A percentile compares a stretch with the other conserved stretches of the same genome.
Evolutionary conservation across 2,888 invertebrate species (phyloP).

Genomic region (Conchocele bisecta): DNA sequence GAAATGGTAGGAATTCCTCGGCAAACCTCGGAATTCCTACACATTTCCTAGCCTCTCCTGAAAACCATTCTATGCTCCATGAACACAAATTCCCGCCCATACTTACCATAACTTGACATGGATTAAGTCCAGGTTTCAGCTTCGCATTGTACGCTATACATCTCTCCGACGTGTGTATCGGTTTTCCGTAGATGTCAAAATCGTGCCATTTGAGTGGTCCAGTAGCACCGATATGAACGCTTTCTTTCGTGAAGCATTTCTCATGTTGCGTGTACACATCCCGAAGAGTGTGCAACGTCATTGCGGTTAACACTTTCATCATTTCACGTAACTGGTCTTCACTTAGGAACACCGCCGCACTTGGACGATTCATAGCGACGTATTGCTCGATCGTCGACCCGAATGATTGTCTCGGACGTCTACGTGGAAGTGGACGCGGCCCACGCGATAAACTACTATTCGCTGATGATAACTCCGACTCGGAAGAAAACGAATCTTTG

Average conservation of each 20-base stretch:
- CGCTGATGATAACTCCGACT: conserved; percentile 65
- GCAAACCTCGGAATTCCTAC: too few relatives aligned
- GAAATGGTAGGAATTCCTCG: too few relatives aligned
- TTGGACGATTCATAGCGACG: conserved; percentile 77
- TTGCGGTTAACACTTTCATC: conserved; percentile 67
- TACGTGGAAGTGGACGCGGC: conserved; percentile 72
- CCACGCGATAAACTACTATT: conserved; percentile 66
- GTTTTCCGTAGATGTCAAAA: conserved; percentile 75
- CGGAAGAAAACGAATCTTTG: conserved; percentile 61
- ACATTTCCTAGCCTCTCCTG: too few relatives aligned
- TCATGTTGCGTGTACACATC: conserved; percentile 75
- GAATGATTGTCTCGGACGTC: conserved; percentile 64
- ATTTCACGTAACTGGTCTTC: conserved; percentile 72
- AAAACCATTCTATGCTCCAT: too few relatives aligned
- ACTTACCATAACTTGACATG: conserved; percentile 75
- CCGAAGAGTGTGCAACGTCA: conserved; percentile 72
- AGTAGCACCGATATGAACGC: conserved; percentile 56
- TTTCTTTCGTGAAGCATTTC: conserved; percentile 67
- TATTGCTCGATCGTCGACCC: conserved; percentile 74
- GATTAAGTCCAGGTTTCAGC: conserved; percentile 61
- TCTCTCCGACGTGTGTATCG: conserved; percentile 73
- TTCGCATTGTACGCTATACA: conserved; percentile 77
- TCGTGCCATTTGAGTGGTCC: conserved; percentile 75
- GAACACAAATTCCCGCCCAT: too few relatives aligned
- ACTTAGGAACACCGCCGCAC: conserved; percentile 67